phyloP scores from a whole-genome alignment of 2,888 invertebrate species.

The Drosophila lutescens region DNA sequence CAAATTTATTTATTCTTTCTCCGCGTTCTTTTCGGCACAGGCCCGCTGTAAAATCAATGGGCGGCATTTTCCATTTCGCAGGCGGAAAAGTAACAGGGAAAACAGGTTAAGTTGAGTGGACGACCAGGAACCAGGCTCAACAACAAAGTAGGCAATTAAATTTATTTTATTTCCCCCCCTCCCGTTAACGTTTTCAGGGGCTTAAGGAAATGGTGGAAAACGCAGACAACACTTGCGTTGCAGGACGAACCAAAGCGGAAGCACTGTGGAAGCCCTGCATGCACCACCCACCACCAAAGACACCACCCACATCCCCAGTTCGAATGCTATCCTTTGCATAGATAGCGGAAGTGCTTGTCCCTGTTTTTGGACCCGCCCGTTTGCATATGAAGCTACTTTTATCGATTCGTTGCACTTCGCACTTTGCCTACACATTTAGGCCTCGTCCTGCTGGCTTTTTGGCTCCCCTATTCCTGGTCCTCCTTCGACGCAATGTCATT shows the following conservation, averaged over 20 bases:
- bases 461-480: background rate
- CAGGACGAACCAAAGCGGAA: constrained; percentile 12
- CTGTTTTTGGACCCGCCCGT: constrained; percentile 21
- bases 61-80: constrained; percentile 38
- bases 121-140: constrained; percentile 32
- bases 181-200: constrained; percentile 1
- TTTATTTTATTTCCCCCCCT: constrained; percentile 30
- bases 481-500: constrained; percentile 48
- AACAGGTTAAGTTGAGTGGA: constrained; percentile 34
- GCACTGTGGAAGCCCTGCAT: constrained; percentile 15
- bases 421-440: constrained; percentile 50
- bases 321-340: constrained; percentile 16
- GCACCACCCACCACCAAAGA: constrained; percentile 4
- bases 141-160: constrained; percentile 64
- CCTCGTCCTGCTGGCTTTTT: constrained; percentile 16
- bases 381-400: constrained; percentile 64
- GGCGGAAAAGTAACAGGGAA: constrained; percentile 13
- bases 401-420: constrained; percentile 66
- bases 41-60: constrained; percentile 46
- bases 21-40: constrained; percentile 2
- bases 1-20: constrained; percentile 47
- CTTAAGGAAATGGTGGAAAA: constrained; percentile 35
- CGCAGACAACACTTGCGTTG: constrained; percentile 35
- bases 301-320: background rate
- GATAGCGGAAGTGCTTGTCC: constrained; percentile 46